These are phyloP conservation scores for Propsilocerus akamusi DNA, from an alignment of 1,140 invertebrate genomes.

Conservation along the genomic window DNA sequence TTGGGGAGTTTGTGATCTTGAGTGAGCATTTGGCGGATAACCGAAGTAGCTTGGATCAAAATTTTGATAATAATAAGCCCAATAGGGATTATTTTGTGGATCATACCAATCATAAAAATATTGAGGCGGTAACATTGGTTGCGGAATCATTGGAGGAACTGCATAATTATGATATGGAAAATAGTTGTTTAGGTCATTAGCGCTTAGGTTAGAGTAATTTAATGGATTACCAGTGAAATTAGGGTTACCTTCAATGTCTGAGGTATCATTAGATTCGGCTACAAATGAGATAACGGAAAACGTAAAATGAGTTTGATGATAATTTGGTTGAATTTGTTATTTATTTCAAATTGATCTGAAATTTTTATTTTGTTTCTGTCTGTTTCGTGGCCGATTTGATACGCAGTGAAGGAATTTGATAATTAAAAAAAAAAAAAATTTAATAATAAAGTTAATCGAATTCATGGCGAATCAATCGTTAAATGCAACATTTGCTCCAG, in stretches of 20 bases:
- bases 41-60: neutral
- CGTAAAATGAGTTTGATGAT: neutral
- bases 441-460: too few species aligned
- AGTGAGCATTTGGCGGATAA: too few species aligned
- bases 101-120: conserved; percentile 3
- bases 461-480: too few species aligned
- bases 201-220: neutral
- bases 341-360: neutral
- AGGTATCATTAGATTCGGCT: neutral
- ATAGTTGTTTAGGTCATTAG: neutral
- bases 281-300: neutral
- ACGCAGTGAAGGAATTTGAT: too few species aligned
- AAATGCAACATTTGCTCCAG: too few species aligned
- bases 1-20: too few species aligned
- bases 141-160: neutral
- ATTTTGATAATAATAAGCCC: neutral
- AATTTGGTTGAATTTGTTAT: neutral
- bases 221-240: neutral
- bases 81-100: neutral
- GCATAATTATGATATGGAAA: neutral
- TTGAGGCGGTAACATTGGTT: neutral
- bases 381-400: too few species aligned
- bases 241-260: conserved; percentile 1
- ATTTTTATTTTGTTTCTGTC: neutral
- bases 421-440: too few species aligned